These are phyloP conservation scores for Aelia acuminata DNA, from an alignment of 2,888 invertebrate species.

Conservation along the genomic window DNA sequence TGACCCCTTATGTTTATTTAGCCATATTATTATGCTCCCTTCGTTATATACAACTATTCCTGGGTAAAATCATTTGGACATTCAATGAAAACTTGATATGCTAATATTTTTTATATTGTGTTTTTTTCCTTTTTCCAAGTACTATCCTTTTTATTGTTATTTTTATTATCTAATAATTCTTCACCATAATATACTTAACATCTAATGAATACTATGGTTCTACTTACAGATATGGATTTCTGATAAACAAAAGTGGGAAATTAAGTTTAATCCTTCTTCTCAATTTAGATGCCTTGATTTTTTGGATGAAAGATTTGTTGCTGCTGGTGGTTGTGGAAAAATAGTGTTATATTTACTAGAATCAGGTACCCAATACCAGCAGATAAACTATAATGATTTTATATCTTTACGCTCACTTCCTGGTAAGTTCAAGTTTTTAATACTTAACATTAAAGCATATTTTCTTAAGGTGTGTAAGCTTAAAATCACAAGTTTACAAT, in stretches of 20 bases:
- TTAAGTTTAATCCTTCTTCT: neutral
- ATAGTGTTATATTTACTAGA: slow-evolving; percentile 24
- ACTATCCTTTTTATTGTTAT: neutral
- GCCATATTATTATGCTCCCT: no score
- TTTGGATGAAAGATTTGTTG: neutral
- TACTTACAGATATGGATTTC: neutral
- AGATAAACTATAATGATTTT: slow-evolving; percentile 28
- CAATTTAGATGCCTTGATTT: slow-evolving; percentile 13
- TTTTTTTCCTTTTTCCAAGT: neutral
- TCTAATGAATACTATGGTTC: neutral
- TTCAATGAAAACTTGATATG: neutral
- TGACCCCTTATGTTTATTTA: no score
- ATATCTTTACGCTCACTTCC: slow-evolving; percentile 32
- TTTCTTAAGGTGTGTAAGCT: no score
- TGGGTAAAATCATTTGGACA: no score
- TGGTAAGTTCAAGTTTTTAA: neutral
- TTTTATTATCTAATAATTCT: neutral
- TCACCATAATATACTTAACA: neutral
- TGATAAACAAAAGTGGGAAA: slow-evolving; percentile 25
- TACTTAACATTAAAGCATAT: no score
- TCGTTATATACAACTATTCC: no score
- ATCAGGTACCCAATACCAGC: neutral
- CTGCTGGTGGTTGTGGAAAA: neutral
- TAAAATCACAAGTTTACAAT: no score
- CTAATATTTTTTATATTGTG: neutral